Conservation (phyloP, 1,140 invertebrate species). For the Parasteatoda tepidariorum region DNA sequence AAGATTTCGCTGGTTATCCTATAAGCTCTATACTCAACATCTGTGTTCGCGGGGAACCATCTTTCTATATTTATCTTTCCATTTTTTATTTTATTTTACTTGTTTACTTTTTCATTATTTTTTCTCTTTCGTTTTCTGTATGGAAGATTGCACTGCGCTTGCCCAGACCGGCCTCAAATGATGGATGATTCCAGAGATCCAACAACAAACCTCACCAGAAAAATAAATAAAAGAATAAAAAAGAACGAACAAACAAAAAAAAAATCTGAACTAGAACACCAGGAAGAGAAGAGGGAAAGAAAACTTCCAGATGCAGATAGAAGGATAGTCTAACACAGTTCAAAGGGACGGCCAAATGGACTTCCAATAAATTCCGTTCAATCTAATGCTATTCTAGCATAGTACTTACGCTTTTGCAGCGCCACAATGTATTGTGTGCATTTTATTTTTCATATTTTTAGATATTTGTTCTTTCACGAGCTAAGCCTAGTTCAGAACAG, state of each 20-base stretch:
- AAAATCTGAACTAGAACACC: conserved; percentile 9
- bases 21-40: conserved; percentile 56
- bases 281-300: conserved; percentile 37
- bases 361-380: conserved; percentile 60
- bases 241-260: conserved; percentile 45
- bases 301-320: conserved; percentile 58
- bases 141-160: conserved; percentile 60
- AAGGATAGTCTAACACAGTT: conserved; percentile 48
- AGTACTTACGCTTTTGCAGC: conserved; percentile 40
- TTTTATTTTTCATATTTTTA: conserved; percentile 1
- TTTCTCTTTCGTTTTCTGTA: conserved; percentile 45
- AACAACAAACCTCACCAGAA: conserved; percentile 46
- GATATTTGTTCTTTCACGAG: conserved; percentile 30
- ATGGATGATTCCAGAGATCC: conserved; percentile 41
- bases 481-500: conserved; percentile 44
- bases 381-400: conserved; percentile 56
- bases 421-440: conserved; percentile 21
- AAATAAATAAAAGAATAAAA: conserved; percentile 22
- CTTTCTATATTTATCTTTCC: conserved; percentile 60
- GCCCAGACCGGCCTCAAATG: conserved; percentile 37
- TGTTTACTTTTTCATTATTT: conserved; percentile 16
- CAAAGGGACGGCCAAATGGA: conserved; percentile 58
- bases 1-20: conserved; percentile 60
- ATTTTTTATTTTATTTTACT: not conserved
- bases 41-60: conserved; percentile 59